Evolutionary conservation across 2,113 vertebrate species (phyloP), one percentile per base, ranked within the genome.

Genomic region (Alaudala cheleensis): DNA sequence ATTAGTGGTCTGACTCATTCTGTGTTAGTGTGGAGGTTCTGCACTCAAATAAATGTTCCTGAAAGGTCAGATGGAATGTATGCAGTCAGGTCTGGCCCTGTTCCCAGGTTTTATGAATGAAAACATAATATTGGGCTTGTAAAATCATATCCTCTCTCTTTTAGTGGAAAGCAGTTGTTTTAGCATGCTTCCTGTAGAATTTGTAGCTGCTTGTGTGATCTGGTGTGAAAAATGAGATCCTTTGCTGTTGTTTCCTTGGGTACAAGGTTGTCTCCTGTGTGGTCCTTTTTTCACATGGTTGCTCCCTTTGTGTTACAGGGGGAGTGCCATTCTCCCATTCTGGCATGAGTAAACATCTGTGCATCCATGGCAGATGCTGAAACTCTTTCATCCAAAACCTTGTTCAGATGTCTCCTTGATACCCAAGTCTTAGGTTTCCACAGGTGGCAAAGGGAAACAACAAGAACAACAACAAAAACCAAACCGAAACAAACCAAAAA

Each of bases 21-120:
- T 5, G 8, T 60, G 7, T 88, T 71, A 62, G 40, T 40, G 39
- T 81, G 56, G 73, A 95, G 73, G 25, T 95, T 92, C 77, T 91
- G 74, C 66, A 73, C 39, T 44, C 87, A 77, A 92, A 90, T 67
- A 70, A 93, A 71, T 88, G 92, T 93, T 90, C 90, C 81, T 56
- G 56, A 94, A 95, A 96, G 93, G 90, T 95, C 90, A 97, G 0
- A 74, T 58, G n/a, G 82, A 81, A 96, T 83, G 87, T 83, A 37
- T 67, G 72, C 76, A 93, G 71, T 44, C 71, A 95, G 56, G 40
- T 44, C 93, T 96, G 93, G 93, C 90, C 60, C 37, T 1, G n/a
- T 88, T 88, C 91, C 93, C 88, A 60, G 87, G 60, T 81, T 83
- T 88, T 64, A 81, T 94, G 85, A 96, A 95, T 90, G 93, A 91